Evolutionary conservation across 2,797 vertebrate genomes (phyloP), one percentile per base, ranked within the genome.

Genomic region (Distichodus sexfasciatus): DNA sequence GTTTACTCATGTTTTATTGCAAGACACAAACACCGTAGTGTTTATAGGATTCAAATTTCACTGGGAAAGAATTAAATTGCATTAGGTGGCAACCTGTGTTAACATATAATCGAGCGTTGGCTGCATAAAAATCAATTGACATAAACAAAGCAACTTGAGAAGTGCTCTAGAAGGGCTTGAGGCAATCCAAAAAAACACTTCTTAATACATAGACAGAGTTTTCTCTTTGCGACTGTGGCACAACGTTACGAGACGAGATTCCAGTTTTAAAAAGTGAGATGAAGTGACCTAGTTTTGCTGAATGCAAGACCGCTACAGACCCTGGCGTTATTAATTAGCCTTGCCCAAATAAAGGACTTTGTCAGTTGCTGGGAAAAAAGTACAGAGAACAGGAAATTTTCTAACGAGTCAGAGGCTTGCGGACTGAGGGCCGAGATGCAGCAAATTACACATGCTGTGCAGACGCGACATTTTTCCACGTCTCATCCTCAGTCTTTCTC

Each of bases 391-490:
- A 36, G 55, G 24, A 71, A 31, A 44, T 66, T 44, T 66, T 58
- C 7, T 64, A 14, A 35, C 28, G 50, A 65, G 36, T 64, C 61
- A 64, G 61, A 51, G 46, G 43, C n/a, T 43, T 44, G 44, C 3
- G 46, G 38, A 24, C 33, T 12, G 26, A 15, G 28, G 26, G 36
- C 28, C 11, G 36, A 21, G 64, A 6, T n/a, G 15, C n/a, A 12
- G 5, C 46, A 47, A 48, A 36, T 66, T 36, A 53, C 44, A 72
- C 15, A 63, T 6, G 28, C 58, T 44, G n/a, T 63, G 48, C 68
- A 54, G 38, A 57, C 36, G 1, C 61, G 50, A 64, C 73, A 74
- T 76, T 69, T 76, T 59, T 75, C 35, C 41, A 12, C 35, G 6
- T 58, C 36, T 58, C 28, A 38, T 40, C 36, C 35, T 40, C 55